Base-by-base conservation (phyloP, 2,113 vertebrate genomes). In the Engraulis encrasicolus region DNA sequence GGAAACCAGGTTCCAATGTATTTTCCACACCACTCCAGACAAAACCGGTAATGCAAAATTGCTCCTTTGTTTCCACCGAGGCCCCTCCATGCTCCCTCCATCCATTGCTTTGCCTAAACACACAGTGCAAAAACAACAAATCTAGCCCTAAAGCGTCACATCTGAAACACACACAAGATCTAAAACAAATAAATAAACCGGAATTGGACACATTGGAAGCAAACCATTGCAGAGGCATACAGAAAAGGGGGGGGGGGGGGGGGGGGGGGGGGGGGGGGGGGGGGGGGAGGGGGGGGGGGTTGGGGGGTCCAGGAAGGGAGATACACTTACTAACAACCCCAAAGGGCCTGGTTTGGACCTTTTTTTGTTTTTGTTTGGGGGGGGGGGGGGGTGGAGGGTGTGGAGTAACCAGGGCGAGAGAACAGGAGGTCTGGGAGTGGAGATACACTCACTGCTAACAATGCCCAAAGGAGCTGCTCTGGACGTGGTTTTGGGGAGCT, bases 131-230 rank as follows among this genome's bases (percentile, higher is more conserved):
- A 66, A 66, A 66, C 58, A 66, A 74, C 66, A 27, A 74, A 15
- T 14, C 14, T 66, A 3, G 31, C 14, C 58, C 66, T 74, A 15
- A 34, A 14, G 31, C 23, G 5, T 5, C 31, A 74, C 31, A 74
- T 74, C 66, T 34, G 12, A 74, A 74, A 74, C 27, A 34, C 34
- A 4, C 27, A 14, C 27, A 36, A 74, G 66, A 34, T 74, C 31
- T 14, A 27, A 78, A 78, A 38, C 9, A 61, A 27, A 49, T 82
- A 89, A 86, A 58, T 83, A 20, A 83, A 85, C 12, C 85, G 83
- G n/a, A 82, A 66, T 81, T 79, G 36, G 81, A 82, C 79, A 78
- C 49, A 85, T 45, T 83, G 48, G 58, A 85, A 86, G 80, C 83
- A 74, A 88, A 81, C 52, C 40, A 9, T 17, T 50, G 37, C n/a